Evolutionary conservation across 2,888 invertebrate genomes (phyloP), one percentile per base, ranked within the genome.

Genomic region (Chydorus sphaericus): DNA sequence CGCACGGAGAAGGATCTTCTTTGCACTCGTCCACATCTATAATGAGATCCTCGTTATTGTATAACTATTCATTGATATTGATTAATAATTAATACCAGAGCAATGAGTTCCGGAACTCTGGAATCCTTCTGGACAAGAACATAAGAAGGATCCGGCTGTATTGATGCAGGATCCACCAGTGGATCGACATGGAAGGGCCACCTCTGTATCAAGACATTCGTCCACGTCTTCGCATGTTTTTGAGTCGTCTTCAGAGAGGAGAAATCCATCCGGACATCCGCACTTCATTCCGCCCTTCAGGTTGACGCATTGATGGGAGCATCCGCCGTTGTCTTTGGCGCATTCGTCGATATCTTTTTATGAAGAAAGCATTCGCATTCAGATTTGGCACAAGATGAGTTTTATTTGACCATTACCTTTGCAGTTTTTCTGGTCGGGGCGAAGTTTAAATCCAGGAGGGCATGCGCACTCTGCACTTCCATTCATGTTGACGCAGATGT

Each of bases 11-110:
- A 14, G 79, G 78, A 6, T 79, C 80, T 62, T 75, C 67, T 23
- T 77, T 68, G 63, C 80, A 80, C 66, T 80, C 80, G 67, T 80
- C 77, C 61, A 77, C 69, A 66, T 79, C 78, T 68, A 59, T 51
- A 52, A 49, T 23, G 4, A n/a, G 3, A 6, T 18, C 20, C 26
- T 44, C 10, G n/a, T 6, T 18, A 23, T 16, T 20, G 11, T 18
- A 11, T 3, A 23, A 44, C 14, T 26, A 18, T 6, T 44, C 6
- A 23, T n/a, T n/a, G n/a, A n/a, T 23, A 7, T 20, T 44, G 44
- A n/a, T n/a, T n/a, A 20, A 29, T 14, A 31, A 36, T 30, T 23
- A n/a, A 7, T 49, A 61, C 62, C 59, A 31, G 59, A 54, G 57
- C 62, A 63, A 7, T 59, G 55, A 36, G 56, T 59, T 28, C 60